A percentile compares a stretch with the other conserved stretches of the same genome.
These are phyloP conservation scores for Epizoanthus ramosus DNA, from an alignment of 92 coral and sea anemone genomes.

Conservation along the genomic window DNA sequence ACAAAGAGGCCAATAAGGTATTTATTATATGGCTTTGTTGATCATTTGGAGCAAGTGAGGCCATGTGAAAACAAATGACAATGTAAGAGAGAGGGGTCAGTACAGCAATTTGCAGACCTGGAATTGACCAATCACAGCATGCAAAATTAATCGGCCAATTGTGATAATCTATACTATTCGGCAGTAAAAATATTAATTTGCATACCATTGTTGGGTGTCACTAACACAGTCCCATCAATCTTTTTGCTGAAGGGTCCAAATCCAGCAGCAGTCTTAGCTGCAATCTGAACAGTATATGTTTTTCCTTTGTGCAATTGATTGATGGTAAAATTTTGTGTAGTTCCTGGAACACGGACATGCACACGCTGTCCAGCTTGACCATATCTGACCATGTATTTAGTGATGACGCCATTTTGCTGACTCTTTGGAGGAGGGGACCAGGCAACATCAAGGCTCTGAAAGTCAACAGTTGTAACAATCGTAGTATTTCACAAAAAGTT, in stretches of 20 bases:
- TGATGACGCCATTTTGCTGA: conserved; percentile 68
- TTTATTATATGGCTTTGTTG: no score
- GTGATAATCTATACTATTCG: no score
- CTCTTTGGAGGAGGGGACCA: conserved; percentile 74
- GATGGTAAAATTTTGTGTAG: conserved; percentile 49
- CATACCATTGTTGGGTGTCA: conserved; percentile 56
- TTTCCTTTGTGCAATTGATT: conserved; percentile 71
- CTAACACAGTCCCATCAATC: conserved; percentile 41
- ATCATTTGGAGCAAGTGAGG: no score
- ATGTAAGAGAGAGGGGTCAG: no score
- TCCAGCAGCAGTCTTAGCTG: conserved; percentile 77
- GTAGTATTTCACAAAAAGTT: no score
- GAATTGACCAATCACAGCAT: no score
- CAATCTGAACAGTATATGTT: conserved; percentile 64
- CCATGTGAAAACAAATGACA: no score
- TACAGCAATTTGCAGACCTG: no score
- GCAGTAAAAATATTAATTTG: no score
- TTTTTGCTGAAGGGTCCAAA: conserved; percentile 67
- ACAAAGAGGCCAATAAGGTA: no score
- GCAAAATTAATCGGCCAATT: no score
- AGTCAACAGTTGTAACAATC: background rate
- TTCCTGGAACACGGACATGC: conserved; percentile 43
- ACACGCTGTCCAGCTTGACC: background rate
- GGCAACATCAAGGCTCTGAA: conserved; percentile 88
- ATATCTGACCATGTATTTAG: conserved; percentile 65